These are phyloP conservation scores for Tilapia sparmanii DNA, from an alignment of 2,113 vertebrate species.

Conservation along the genomic window DNA sequence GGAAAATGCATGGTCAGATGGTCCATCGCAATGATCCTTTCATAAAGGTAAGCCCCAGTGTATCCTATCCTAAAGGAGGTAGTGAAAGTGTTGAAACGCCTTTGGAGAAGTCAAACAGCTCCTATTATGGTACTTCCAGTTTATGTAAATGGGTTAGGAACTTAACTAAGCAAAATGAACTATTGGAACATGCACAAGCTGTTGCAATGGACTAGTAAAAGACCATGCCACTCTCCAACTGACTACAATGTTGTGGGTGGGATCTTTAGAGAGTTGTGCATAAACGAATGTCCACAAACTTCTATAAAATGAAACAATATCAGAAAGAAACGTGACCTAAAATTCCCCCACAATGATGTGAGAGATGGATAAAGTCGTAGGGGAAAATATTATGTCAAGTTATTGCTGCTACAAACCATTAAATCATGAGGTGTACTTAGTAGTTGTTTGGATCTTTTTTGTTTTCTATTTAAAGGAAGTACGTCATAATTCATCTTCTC, in stretches of 20 bases:
- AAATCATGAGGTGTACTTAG: neutral
- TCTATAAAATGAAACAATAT: neutral
- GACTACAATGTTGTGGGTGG: neutral
- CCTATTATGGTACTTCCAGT: neutral
- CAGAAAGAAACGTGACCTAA: neutral
- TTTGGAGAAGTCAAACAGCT: neutral
- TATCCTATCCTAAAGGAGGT: neutral
- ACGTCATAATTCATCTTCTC: neutral
- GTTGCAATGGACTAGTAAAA: neutral
- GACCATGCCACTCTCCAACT: neutral
- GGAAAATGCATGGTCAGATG: neutral
- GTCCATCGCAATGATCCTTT: neutral
- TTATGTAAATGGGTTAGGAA: neutral
- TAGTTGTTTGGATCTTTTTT: neutral
- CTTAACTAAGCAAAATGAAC: neutral
- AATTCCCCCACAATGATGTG: neutral
- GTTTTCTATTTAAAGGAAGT: neutral
- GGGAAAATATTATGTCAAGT: neutral
- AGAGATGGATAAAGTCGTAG: neutral
- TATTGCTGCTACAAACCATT: neutral
- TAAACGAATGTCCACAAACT: neutral
- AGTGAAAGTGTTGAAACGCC: neutral
- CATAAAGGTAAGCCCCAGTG: neutral
- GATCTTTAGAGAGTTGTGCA: neutral
- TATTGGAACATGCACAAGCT: neutral